Conservation (phyloP, 2,113 vertebrate genomes). For the Seriola rivoliana region DNA sequence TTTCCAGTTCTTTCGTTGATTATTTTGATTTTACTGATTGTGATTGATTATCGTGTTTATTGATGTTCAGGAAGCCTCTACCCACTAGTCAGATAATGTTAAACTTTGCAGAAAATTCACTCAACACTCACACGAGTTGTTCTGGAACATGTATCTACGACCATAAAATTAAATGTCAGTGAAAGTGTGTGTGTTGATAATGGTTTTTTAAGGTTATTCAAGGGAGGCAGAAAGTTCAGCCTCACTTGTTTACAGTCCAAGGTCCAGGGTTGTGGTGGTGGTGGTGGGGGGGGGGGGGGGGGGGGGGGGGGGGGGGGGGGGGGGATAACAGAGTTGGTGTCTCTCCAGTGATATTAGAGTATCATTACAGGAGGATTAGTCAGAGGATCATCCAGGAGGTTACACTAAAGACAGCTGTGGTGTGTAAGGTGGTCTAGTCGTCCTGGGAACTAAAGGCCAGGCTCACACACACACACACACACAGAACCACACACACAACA, state of each 20-base stretch:
- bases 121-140: background rate
- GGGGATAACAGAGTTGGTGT: conserved; percentile 39
- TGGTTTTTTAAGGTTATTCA: conserved; percentile 12
- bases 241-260: conserved; percentile 11
- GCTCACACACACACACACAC: conserved; percentile 8
- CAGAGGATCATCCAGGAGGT: conserved; percentile 58
- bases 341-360: conserved; percentile 58
- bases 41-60: background rate
- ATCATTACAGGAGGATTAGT: conserved; percentile 73
- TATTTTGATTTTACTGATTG: too few relatives aligned
- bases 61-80: background rate
- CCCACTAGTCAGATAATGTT: background rate
- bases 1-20: background rate
- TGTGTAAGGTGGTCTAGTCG: conserved; percentile 48
- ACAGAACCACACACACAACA: conserved; percentile 10
- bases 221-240: background rate
- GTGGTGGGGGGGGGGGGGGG: background rate
- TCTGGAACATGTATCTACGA: background rate
- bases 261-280: background rate
- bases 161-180: background rate
- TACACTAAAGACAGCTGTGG: conserved; percentile 74
- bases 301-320: background rate
- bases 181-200: background rate
- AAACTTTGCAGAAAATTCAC: background rate
- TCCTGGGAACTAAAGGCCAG: conserved; percentile 69